Percentiles rank a stretch among this genome's conserved stretches.
Evolutionary conservation across 2,113 vertebrate species (phyloP).

Genomic region (Centrocercus urophasianus): DNA sequence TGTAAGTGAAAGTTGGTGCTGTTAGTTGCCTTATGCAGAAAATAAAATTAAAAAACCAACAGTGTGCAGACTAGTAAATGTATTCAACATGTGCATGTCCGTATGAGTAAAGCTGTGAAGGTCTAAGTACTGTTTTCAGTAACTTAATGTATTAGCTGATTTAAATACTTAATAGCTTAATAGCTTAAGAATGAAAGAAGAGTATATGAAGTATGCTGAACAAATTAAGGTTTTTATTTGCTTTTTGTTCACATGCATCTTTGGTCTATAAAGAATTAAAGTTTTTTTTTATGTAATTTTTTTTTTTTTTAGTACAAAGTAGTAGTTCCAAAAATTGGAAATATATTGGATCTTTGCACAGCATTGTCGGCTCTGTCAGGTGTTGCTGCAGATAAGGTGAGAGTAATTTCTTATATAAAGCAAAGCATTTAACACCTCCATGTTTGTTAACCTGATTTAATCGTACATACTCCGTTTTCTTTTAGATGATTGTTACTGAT

Average conservation of each 20-base stretch:
- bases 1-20: background rate
- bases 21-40: background rate
- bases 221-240: background rate
- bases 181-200: background rate
- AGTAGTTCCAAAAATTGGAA: slow-evolving; percentile 97
- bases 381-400: slow-evolving; percentile 94
- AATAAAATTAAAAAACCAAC: background rate
- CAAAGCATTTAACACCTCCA: background rate
- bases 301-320: slow-evolving; percentile 91
- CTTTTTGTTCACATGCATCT: background rate
- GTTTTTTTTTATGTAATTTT: background rate
- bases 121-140: background rate
- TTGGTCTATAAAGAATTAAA: slow-evolving; percentile 15
- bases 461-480: slow-evolving; percentile 47
- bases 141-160: background rate
- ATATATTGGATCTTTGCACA: slow-evolving; percentile 94
- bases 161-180: background rate
- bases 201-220: rapidly evolving
- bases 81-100: background rate
- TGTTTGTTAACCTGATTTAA: background rate
- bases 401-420: background rate
- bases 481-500: slow-evolving; percentile 94
- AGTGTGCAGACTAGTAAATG: background rate
- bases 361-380: slow-evolving; percentile 88
- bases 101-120: background rate